Conservation (phyloP, 2,888 invertebrate genomes). For the Limnephilus marmoratus region DNA sequence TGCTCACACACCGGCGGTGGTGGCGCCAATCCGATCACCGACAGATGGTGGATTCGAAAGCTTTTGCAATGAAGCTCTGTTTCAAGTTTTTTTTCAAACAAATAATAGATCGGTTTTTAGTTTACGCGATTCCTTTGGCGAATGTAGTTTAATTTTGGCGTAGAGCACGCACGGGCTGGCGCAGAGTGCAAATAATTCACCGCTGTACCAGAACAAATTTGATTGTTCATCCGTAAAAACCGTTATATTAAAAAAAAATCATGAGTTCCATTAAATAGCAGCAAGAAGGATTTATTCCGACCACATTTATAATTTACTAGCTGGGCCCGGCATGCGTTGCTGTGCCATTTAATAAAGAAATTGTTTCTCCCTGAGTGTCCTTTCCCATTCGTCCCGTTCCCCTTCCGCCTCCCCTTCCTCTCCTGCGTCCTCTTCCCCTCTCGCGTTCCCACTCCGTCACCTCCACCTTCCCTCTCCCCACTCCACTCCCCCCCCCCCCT, state of each 20-base stretch:
- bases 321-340: no score
- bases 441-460: no score
- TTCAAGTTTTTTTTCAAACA: neutral
- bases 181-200: neutral
- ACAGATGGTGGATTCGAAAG: slow-evolving; percentile 9
- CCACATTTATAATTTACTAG: no score
- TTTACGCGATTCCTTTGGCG: neutral
- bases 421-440: no score
- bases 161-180: neutral
- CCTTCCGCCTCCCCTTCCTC: no score
- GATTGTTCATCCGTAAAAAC: neutral
- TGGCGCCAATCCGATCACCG: slow-evolving; percentile 28
- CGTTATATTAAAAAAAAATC: neutral
- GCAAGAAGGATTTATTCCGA: neutral
- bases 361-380: no score
- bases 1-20: neutral
- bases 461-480: no score
- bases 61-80: neutral
- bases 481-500: no score
- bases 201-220: neutral
- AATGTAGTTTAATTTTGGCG: neutral
- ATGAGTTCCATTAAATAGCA: neutral
- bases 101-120: slow-evolving; percentile 12
- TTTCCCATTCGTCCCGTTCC: no score
- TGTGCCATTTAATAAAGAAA: no score